These are phyloP conservation scores for Therioaphis trifolii DNA, from an alignment of 2,888 invertebrate species.

Conservation along the genomic window DNA sequence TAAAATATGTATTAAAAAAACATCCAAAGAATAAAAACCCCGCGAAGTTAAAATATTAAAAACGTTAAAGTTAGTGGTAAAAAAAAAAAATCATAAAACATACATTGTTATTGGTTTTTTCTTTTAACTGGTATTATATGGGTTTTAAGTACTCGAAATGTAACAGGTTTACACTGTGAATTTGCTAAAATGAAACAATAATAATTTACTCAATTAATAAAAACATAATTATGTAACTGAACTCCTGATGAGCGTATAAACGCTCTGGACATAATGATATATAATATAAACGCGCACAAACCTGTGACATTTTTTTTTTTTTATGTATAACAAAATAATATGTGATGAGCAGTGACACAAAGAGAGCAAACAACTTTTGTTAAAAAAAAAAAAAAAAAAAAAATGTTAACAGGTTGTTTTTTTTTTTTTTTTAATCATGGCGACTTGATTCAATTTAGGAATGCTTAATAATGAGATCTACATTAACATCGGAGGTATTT, in stretches of 20 bases:
- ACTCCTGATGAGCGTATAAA: slow-evolving; percentile 48
- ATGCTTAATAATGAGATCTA: slow-evolving; percentile 62
- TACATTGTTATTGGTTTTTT: slow-evolving; percentile 28
- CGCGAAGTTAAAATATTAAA: slow-evolving; percentile 61
- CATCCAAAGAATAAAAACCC: slow-evolving; percentile 62
- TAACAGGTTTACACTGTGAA: slow-evolving; percentile 63
- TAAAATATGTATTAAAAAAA: slow-evolving; percentile 62
- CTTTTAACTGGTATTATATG: slow-evolving; percentile 55
- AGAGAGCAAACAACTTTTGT: slow-evolving; percentile 59
- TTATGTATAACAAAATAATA: slow-evolving; percentile 55
- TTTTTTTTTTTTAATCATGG: slow-evolving; percentile 46
- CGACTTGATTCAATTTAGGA: slow-evolving; percentile 58
- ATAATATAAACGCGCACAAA: slow-evolving; percentile 37
- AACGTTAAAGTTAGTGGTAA: slow-evolving; percentile 61
- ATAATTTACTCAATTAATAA: slow-evolving; percentile 58
- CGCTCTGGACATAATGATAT: slow-evolving; percentile 53
- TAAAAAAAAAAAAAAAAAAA: neutral
- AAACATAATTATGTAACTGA: slow-evolving; percentile 61
- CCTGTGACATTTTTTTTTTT: slow-evolving; percentile 46
- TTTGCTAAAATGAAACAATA: slow-evolving; percentile 60
- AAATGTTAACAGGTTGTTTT: slow-evolving; percentile 3
- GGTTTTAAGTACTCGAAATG: slow-evolving; percentile 62
- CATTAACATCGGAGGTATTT: slow-evolving; percentile 78
- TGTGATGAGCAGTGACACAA: slow-evolving; percentile 62
- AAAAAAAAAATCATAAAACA: slow-evolving; percentile 42